phyloP scores from a whole-genome alignment of 2,888 invertebrate species.

The Drosophila borborema region DNA sequence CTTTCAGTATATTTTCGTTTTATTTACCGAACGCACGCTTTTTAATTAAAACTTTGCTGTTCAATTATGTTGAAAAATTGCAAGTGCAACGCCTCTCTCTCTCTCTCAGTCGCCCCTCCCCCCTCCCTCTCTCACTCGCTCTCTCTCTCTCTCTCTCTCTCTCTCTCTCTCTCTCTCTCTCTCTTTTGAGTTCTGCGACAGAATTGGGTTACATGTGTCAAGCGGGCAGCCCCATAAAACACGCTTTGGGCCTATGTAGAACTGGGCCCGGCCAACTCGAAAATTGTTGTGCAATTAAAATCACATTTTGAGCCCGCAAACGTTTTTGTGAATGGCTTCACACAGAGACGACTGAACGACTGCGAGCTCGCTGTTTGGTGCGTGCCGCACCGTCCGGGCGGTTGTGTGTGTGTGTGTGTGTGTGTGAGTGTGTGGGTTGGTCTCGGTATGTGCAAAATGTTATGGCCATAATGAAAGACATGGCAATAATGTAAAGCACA shows the following conservation, averaged over 20 bases:
- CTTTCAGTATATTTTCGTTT: constrained; percentile 40
- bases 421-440: constrained; percentile 70
- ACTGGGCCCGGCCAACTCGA: constrained; percentile 65
- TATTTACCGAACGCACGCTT: constrained; percentile 49
- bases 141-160: constrained; percentile 10
- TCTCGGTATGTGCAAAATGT: constrained; percentile 76
- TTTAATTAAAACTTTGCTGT: constrained; percentile 65
- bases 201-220: constrained; percentile 81
- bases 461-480: constrained; percentile 76
- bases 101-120: background rate
- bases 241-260: constrained; percentile 62
- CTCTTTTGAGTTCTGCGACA: constrained; percentile 60
- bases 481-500: constrained; percentile 65
- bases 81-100: constrained; percentile 55
- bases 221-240: constrained; percentile 54
- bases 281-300: constrained; percentile 78
- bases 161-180: constrained; percentile 1
- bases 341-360: constrained; percentile 42
- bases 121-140: constrained; percentile 3
- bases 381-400: constrained; percentile 34
- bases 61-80: constrained; percentile 62
- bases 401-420: constrained; percentile 26
- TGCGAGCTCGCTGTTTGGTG: constrained; percentile 53
- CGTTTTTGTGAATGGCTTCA: constrained; percentile 65
- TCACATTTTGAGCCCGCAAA: constrained; percentile 65